These are phyloP conservation scores for Phylloscopus trochiloides DNA, from an alignment of 2,113 vertebrate species.

Conservation along the genomic window DNA sequence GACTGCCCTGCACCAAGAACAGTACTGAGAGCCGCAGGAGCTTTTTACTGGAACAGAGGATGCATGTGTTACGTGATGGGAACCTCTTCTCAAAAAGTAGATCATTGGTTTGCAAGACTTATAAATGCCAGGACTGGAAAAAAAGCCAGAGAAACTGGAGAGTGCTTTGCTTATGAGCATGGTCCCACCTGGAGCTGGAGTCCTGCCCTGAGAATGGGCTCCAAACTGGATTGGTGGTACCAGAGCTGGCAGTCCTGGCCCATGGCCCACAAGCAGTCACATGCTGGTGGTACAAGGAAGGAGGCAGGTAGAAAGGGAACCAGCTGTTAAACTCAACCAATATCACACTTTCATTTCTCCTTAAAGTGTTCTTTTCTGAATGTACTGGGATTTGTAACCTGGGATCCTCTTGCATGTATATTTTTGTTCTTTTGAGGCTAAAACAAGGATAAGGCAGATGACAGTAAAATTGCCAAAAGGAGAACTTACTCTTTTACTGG, in stretches of 20 bases:
- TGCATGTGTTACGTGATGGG: not conserved
- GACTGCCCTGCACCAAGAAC: not conserved
- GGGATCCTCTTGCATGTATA: not conserved
- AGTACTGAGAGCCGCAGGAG: not conserved
- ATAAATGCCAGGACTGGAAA: not conserved
- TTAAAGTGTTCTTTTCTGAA: not conserved
- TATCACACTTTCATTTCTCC: not conserved
- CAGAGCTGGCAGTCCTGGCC: not conserved
- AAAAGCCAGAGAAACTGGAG: not conserved
- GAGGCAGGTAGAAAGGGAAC: not conserved
- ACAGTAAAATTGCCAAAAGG: not conserved
- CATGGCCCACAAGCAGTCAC: not conserved
- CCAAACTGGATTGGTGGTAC: fast-evolving
- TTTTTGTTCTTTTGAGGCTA: not conserved
- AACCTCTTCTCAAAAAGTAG: not conserved
- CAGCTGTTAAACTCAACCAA: not conserved
- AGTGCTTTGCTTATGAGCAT: not conserved
- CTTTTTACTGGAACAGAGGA: not conserved
- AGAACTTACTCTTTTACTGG: not conserved
- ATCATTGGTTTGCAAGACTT: not conserved
- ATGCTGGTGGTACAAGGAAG: not conserved
- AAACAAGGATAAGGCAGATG: not conserved
- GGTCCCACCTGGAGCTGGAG: not conserved
- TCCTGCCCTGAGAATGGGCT: not conserved
- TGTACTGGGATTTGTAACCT: not conserved